phyloP scores from a whole-genome alignment of 2,888 invertebrate genomes.

The Patella ulyssiponensis region DNA sequence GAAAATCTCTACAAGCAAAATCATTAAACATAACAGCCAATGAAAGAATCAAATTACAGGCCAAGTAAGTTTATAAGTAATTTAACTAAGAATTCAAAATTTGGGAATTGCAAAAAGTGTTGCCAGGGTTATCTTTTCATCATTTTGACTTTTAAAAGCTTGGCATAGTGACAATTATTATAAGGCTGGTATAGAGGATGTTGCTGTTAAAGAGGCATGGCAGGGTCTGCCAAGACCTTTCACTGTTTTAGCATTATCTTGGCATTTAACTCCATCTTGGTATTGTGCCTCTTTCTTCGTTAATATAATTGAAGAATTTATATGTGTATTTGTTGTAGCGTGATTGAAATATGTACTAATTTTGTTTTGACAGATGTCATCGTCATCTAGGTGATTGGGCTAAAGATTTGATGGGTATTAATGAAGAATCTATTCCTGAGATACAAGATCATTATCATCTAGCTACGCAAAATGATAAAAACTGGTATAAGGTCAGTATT shows the following conservation, averaged over 20 bases:
- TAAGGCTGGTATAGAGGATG: no score
- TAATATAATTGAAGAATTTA: no score
- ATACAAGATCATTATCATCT: slow-evolving; percentile 80
- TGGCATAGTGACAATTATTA: no score
- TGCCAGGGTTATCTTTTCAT: no score
- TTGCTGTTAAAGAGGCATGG: no score
- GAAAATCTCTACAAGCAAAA: slow-evolving; percentile 88
- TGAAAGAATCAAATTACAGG: slow-evolving; percentile 69
- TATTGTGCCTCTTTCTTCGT: no score
- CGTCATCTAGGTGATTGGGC: slow-evolving; percentile 96
- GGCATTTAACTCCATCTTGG: no score
- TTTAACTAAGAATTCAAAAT: no score
- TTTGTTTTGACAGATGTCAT: slow-evolving; percentile 81
- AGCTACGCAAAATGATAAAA: slow-evolving; percentile 87
- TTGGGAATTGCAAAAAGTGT: no score
- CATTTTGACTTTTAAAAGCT: no score
- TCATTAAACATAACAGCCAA: slow-evolving; percentile 81
- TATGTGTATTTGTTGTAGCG: neutral
- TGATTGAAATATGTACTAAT: neutral
- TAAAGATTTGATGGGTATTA: slow-evolving; percentile 87
- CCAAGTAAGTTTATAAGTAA: slow-evolving; percentile 55
- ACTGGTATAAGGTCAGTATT: slow-evolving; percentile 79
- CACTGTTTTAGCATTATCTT: no score
- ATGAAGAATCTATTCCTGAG: slow-evolving; percentile 82
- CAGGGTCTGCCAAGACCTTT: no score